Conservation (phyloP, 1,140 invertebrate species). For the Araneus ventricosus region DNA sequence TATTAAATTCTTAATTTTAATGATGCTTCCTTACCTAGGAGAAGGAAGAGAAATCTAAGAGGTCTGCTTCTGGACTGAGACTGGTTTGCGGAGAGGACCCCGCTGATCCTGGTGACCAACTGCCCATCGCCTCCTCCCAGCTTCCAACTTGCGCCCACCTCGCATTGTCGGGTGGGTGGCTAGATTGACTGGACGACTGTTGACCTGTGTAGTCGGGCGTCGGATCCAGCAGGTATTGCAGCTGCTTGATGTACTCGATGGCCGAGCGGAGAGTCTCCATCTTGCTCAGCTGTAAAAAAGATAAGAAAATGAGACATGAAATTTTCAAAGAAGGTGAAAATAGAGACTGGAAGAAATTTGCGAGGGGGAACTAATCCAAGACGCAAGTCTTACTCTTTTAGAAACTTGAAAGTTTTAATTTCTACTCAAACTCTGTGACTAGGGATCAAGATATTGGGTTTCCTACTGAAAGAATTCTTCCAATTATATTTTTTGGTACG, state of each 20-base stretch:
- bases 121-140: constrained; percentile 64
- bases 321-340: background rate
- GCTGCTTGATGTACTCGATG: constrained; percentile 93
- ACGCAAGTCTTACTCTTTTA: no score
- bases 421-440: no score
- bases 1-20: no score
- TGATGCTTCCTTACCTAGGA: background rate
- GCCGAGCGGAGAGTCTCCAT: constrained; percentile 95
- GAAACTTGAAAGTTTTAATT: no score
- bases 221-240: constrained; percentile 87
- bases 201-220: background rate
- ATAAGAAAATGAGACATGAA: background rate
- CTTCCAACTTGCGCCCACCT: background rate
- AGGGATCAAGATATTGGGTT: no score
- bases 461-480: no score
- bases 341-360: background rate
- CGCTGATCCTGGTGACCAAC: constrained; percentile 51
- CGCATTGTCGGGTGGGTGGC: background rate
- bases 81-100: constrained; percentile 66
- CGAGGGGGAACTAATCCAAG: background rate
- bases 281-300: constrained; percentile 90
- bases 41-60: constrained; percentile 60
- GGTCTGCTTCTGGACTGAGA: constrained; percentile 61
- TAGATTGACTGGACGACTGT: background rate
- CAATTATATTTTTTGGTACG: no score